Evolutionary conservation across 2,888 invertebrate species (phyloP), one percentile per base, ranked within the genome.

Genomic region (Stegana nigrithorax): DNA sequence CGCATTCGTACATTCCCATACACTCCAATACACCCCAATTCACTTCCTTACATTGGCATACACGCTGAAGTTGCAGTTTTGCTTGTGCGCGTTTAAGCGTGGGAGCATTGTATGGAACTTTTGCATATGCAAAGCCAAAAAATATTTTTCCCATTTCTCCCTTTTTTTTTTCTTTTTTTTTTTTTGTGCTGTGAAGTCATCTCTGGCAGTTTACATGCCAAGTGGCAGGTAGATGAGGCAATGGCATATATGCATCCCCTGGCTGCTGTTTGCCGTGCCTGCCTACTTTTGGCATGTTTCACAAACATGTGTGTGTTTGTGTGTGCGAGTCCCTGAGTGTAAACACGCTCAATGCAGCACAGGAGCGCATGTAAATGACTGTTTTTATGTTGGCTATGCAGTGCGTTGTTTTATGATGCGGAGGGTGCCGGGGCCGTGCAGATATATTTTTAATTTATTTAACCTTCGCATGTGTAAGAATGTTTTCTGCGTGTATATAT

Each of bases 311-410:
- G 6, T 29, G 10, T 29, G 10, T 14, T 42, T 42, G 68, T 68
- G 70, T 73, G 67, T 67, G 53, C 73, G 71, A 50, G 73, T 71
- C 71, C 50, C 75, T 75, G 65, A 64, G 75, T 65, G 73, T 71
- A 73, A 73, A 75, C 71, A 51, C 19, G 51, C n/a, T n/a, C n/a
- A n/a, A n/a, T n/a, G n/a, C n/a, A n/a, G n/a, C n/a, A n/a, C n/a
- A 51, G 27, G 69, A 69, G 64, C 69, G 75, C 73, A 73, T 73
- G 75, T 63, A 73, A 73, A 73, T 75, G 75, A 73, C 67, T 73
- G 71, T 73, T 73, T 73, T 71, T 42, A n/a, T n/a, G 62, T n/a
- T n/a, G n/a, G n/a, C n/a, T n/a, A n/a, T n/a, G n/a, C n/a, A n/a
- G n/a, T n/a, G n/a, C n/a, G n/a, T n/a, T n/a, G n/a, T n/a, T n/a